Base-by-base conservation (phyloP, 2,113 vertebrate genomes). In the Hippocampus comes region DNA sequence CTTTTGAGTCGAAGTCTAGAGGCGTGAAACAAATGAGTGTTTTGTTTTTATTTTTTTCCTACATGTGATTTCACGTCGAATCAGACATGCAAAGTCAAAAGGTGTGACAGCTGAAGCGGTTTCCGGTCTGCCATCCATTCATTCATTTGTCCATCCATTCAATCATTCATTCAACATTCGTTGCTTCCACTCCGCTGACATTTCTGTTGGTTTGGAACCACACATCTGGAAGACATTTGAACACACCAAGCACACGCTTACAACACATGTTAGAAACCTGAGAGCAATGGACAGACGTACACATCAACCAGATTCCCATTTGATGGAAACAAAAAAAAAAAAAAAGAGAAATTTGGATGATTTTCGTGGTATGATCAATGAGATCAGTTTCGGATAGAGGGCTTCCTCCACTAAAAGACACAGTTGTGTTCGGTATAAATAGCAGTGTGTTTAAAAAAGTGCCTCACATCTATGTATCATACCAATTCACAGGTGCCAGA, bases 211-310 rank as follows among this genome's bases (percentile, higher is more conserved):
- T 76, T 73, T 89, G 89, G 89, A 92, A 91, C 27, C 71, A 75
- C 34, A 23, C 78, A 73, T 77, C 72, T 89, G 90, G 89, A 92
- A 91, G 91, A 93, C 73, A 70, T 57, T 56, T 67, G 0, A 71
- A 71, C 74, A 81, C 8, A 23, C 74, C 66, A 76, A 81, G 23
- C 57, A 71, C 83, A 85, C 75, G 21, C 57, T 73, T 82, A 86
- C 73, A 76, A 61, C 27, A 89, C 86, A 25, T 25, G 78, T 56
- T 84, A 80, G 85, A 65, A 87, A 91, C 92, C 92, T 93, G 91
- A 92, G 90, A 90, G 90, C 84, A 89, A 86, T 90, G 89, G 84
- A 84, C 64, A 48, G 43, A 66, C 43, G 43, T 25, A 48, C 6
- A 27, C 59, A 61, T 18, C 27, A 66, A 18, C 64, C 8, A 27